Evolutionary conservation across 30 jellyfish, hydroid and myxozoan genomes (phyloP), one percentile per base, ranked within the genome.

Genomic region (Morbakka virulenta): DNA sequence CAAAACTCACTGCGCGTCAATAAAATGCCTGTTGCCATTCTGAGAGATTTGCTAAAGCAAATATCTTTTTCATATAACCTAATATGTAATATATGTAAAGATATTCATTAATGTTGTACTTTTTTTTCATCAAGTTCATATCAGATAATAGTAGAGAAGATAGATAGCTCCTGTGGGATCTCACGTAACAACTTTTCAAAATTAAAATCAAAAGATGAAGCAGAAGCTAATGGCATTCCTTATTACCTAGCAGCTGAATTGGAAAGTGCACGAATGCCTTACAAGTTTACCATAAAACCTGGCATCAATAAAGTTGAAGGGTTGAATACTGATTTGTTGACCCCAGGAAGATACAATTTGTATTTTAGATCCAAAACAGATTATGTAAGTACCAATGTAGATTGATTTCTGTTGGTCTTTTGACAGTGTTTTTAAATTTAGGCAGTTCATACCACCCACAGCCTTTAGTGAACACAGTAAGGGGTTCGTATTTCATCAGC

Each of bases 281-380:
- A 35, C 23, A 2, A 28, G 12, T 27, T 74, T n/a, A 48, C 52
- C 28, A 20, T 84, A 23, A 28, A 28, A 21, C 95, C 95, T 64
- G 95, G 95, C 4, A 50, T 26, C 3, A 72, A 80, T 3, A 6
- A 11, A 41, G 89, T 84, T 22, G 79, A 74, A 23, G 83, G 82
- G 1, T 33, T 84, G 0, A 32, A 35, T 11, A 50, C 49, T n/a
- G 81, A 74, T 11, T 64, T 84, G 0, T 74, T 66, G 11, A 73
- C 86, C 11, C 95, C 95, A 24, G 95, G 95, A 74, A 64, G 52
- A 1, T 84, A 84, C 67, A 57, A 9, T 32, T 12, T 84, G 35
- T 82, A 81, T 27, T 68, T 81, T 63, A 52, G 92, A 53, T 79
- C 92, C 2, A 9, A 41, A 41, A 41, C 57, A 41, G 57, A 9